These are phyloP conservation scores for Thalassoma bifasciatum DNA, from an alignment of 2,113 vertebrate genomes.

Conservation along the genomic window DNA sequence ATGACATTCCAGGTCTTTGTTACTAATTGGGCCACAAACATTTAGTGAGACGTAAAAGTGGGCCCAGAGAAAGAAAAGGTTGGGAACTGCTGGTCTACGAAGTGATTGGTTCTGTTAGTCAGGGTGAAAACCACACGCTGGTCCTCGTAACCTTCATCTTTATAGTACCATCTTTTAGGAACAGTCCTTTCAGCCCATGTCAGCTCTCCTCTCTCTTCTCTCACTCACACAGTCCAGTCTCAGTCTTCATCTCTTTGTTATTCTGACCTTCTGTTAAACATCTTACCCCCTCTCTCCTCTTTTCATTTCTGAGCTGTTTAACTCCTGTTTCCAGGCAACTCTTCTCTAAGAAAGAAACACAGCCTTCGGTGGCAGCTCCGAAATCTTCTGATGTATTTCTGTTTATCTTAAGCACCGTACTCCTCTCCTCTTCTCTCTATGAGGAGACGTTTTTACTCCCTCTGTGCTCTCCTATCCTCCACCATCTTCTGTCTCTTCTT, in stretches of 20 bases:
- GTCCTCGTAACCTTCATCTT: background rate
- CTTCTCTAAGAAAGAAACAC: background rate
- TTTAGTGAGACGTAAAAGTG: too few species aligned
- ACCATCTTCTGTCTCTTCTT: background rate
- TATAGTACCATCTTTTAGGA: background rate
- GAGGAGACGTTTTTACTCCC: background rate
- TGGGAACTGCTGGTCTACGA: too few species aligned
- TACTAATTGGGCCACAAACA: too few species aligned
- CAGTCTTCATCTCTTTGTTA: background rate
- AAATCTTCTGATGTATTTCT: conserved; percentile 17
- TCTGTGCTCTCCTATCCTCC: background rate
- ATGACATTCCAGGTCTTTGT: too few species aligned
- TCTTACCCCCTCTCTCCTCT: background rate
- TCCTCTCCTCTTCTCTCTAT: background rate
- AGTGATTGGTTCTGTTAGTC: too few species aligned
- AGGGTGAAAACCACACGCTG: too few species aligned
- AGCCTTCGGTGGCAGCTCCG: background rate
- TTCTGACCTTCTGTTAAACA: background rate
- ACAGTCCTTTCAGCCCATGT: too few species aligned
- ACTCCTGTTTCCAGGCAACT: conserved; percentile 35
- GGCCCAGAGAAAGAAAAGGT: too few species aligned
- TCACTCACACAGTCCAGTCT: background rate
- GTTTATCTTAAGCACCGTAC: conserved; percentile 24
- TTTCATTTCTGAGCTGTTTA: background rate
- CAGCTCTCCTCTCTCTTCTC: background rate